Base-by-base conservation (phyloP, 2,113 vertebrate species). In the Pantherophis guttatus region DNA sequence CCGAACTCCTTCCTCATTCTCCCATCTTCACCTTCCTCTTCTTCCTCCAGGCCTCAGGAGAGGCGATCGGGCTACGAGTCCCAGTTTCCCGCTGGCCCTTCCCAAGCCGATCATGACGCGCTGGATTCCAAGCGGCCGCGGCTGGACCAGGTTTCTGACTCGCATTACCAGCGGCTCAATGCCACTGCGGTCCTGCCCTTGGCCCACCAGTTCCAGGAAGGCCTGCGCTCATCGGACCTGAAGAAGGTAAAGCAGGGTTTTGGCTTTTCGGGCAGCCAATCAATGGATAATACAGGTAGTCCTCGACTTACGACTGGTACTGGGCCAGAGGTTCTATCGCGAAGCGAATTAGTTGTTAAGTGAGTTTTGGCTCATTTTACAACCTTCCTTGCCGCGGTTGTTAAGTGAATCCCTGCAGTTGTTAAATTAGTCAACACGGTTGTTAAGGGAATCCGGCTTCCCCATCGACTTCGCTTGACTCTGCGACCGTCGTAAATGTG, bases 41-140 rank as follows among this genome's bases (percentile, higher is more conserved):
- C 62, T 15, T 52, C 95, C 17, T 19, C 75, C 75, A 99, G 99
- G 98, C 99, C 99, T 96, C 99, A 99, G 90, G 99, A 99, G 97
- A 98, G 99, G 96, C 98, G 99, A 94, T 98, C 98, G 97, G 99
- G 98, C 94, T 99, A 99, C 95, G 99, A 99, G 53, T 98, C 98
- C 93, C 98, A 98, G 95, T 99, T 98, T 95, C 98, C 99, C 96
- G 97, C 98, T 55, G 95, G 98, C 91, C 96, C 98, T 24, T 95
- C 98, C 86, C 98, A 98, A 90, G 90, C 97, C 39, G 99, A 99
- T 75, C 98, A 99, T 92, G 99, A 99, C 90, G 97, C 97, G 50
- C 92, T 99, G 97, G 99, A 99, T 55, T 95, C 98, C 9, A 99
- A 99, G 96, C 98, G 99, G 88, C 98, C 99, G 54, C 99, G 99